These are phyloP conservation scores for Parasteatoda lunata DNA, from an alignment of 2,888 invertebrate species.

Conservation along the genomic window DNA sequence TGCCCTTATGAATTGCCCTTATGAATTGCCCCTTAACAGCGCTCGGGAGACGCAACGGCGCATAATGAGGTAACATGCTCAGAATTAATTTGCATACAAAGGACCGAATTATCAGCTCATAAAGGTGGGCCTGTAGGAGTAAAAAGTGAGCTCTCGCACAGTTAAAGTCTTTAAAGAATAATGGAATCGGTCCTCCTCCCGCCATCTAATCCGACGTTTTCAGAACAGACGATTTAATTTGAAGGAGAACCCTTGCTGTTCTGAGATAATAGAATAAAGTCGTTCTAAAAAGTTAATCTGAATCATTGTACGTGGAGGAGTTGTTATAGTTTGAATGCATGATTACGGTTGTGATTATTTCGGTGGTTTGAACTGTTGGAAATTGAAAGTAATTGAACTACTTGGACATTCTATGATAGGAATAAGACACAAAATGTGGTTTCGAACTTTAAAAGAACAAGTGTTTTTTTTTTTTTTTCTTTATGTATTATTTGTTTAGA, in stretches of 20 bases:
- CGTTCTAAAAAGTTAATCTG: constrained; percentile 55
- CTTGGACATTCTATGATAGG: neutral
- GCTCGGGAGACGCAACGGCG: constrained; percentile 38
- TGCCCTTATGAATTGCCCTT: constrained; percentile 59
- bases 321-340: constrained; percentile 27
- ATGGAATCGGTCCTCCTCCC: neutral
- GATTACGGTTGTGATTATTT: constrained; percentile 55
- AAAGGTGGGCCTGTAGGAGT: constrained; percentile 20
- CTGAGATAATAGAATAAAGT: constrained; percentile 55
- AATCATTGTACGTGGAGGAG: constrained; percentile 19
- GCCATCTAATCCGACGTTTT: neutral
- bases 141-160: constrained; percentile 13
- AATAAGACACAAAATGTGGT: no score
- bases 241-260: constrained; percentile 17
- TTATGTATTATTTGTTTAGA: no score
- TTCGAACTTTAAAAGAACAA: no score
- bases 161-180: constrained; percentile 6
- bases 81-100: constrained; percentile 67
- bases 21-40: constrained; percentile 56
- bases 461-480: no score
- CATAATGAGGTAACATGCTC: constrained; percentile 53
- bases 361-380: constrained; percentile 15
- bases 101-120: constrained; percentile 65
- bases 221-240: constrained; percentile 36
- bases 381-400: constrained; percentile 62